Conservation (phyloP, 2,113 vertebrate genomes). For the Aviceda subcristata region DNA sequence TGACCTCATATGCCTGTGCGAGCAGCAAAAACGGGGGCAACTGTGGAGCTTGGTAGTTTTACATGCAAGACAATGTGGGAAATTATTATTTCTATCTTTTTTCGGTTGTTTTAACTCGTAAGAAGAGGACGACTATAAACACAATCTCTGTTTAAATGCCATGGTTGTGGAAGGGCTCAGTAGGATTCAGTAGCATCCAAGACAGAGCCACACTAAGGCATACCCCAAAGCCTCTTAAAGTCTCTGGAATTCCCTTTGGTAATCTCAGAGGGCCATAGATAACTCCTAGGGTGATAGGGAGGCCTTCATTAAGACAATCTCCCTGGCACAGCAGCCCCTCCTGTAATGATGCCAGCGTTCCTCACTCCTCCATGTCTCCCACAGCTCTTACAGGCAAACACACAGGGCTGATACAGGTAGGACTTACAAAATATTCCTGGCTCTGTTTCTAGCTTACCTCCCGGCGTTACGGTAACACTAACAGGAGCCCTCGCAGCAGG, state of each 20-base stretch:
- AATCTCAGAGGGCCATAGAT: neutral
- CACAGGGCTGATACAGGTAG: neutral
- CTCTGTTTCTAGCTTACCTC: neutral
- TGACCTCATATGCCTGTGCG: neutral
- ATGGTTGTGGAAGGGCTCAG: neutral
- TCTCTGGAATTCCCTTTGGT: neutral
- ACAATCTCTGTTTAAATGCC: neutral
- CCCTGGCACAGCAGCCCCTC: neutral
- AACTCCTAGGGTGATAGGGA: neutral
- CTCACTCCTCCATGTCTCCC: neutral
- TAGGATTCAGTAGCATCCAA: neutral
- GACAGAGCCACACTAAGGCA: neutral
- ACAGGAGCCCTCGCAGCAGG: neutral
- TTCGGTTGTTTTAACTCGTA: neutral
- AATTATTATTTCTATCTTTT: neutral
- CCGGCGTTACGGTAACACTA: fast-evolving
- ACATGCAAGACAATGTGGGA: neutral
- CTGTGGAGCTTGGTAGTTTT: neutral
- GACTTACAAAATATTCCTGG: neutral
- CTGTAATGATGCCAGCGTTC: neutral
- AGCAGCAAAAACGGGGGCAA: neutral
- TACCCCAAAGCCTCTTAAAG: neutral
- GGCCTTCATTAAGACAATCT: neutral
- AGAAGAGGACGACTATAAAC: neutral
- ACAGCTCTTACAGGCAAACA: neutral